Conservation (phyloP, 2,113 vertebrate genomes). For the Eretmochelys imbricata region DNA sequence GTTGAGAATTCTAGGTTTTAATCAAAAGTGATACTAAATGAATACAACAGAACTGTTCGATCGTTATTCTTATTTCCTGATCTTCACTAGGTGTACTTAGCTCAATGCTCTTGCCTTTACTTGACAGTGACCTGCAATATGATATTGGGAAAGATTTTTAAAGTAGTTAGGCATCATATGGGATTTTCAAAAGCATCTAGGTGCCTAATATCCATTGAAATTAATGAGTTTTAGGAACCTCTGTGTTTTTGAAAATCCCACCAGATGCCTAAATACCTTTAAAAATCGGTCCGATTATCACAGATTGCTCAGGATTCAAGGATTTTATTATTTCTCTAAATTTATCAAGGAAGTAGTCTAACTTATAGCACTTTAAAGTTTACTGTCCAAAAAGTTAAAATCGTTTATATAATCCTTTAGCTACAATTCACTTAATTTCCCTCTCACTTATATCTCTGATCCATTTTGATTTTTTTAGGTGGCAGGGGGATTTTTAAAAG, state of each 20-base stretch:
- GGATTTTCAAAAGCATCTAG: background rate
- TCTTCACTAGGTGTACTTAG: background rate
- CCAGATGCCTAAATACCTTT: background rate
- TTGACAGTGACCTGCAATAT: background rate
- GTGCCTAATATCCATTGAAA: background rate
- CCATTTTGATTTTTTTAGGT: background rate
- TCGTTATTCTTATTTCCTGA: background rate
- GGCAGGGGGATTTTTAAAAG: background rate
- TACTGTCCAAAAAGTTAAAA: constrained; percentile 32
- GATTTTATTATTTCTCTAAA: constrained; percentile 23
- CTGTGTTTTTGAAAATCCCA: background rate
- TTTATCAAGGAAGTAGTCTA: constrained; percentile 4
- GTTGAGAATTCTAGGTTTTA: background rate
- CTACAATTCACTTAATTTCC: constrained; percentile 36
- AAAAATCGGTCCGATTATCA: background rate
- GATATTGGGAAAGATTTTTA: background rate
- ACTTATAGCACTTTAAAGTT: constrained; percentile 45
- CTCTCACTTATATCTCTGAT: background rate
- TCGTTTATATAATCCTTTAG: constrained; percentile 37
- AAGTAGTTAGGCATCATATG: background rate
- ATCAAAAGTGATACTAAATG: background rate
- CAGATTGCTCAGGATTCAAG: background rate
- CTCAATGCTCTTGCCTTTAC: background rate
- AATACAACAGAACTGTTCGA: background rate
- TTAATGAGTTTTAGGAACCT: background rate